These are phyloP conservation scores for Colossoma macropomum DNA, from an alignment of 2,113 vertebrate genomes.

Conservation along the genomic window DNA sequence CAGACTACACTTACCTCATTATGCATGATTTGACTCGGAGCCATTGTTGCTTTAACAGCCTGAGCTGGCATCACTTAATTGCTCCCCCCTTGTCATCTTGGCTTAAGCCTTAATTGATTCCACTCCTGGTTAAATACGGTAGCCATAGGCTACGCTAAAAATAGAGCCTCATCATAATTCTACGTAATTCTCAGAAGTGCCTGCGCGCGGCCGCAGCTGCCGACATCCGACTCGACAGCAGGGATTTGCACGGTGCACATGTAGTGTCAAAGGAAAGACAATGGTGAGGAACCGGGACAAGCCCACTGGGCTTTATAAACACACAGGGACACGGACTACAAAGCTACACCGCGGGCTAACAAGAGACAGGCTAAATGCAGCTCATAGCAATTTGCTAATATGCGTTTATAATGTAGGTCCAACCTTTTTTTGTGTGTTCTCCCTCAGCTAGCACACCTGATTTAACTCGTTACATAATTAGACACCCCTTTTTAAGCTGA, in stretches of 20 bases:
- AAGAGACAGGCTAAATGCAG: background rate
- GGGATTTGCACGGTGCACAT: background rate
- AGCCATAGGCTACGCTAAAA: slow-evolving; percentile 36
- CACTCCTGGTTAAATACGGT: slow-evolving; percentile 41
- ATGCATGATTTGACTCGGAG: slow-evolving; percentile 1
- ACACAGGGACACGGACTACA: background rate
- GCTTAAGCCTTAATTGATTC: slow-evolving; percentile 50
- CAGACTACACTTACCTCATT: slow-evolving; percentile 9
- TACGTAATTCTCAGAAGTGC: background rate
- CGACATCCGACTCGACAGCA: background rate
- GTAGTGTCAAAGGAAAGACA: slow-evolving; percentile 23
- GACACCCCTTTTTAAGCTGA: too few species aligned
- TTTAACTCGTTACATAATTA: background rate
- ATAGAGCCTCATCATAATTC: slow-evolving; percentile 33
- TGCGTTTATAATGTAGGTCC: background rate
- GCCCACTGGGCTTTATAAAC: slow-evolving; percentile 15
- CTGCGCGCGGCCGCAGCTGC: background rate
- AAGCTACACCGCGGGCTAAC: background rate
- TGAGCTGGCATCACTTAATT: slow-evolving; percentile 23
- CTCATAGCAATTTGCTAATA: background rate
- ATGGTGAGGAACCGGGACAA: slow-evolving; percentile 29
- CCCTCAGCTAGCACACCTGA: too few species aligned
- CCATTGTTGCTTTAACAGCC: slow-evolving; percentile 7
- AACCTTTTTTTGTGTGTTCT: background rate
- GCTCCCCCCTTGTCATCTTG: slow-evolving; percentile 15